Percentiles rank a stretch among this genome's conserved stretches.
Conservation (phyloP, 53 echinoderm and acorn worm genomes). For the Glandiceps talaboti region DNA sequence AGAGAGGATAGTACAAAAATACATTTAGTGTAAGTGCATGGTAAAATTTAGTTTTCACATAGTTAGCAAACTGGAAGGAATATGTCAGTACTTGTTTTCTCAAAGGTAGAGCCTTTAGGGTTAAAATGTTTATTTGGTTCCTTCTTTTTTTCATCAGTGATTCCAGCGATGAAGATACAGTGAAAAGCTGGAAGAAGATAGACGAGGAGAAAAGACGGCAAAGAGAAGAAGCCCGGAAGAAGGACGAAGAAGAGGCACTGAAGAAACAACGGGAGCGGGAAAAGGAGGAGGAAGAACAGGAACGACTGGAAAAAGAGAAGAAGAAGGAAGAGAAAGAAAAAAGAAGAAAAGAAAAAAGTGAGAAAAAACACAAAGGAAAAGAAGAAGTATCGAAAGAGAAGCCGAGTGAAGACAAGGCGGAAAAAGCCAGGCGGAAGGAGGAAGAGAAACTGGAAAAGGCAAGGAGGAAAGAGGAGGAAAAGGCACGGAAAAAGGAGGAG, state of each 20-base stretch:
- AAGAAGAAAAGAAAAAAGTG: neutral
- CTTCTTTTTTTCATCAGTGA: slow-evolving; percentile 18
- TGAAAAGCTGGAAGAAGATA: slow-evolving; percentile 60
- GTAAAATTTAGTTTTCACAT: too few relatives aligned
- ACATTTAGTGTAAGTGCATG: too few relatives aligned
- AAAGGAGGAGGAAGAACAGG: neutral
- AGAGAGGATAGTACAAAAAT: too few relatives aligned
- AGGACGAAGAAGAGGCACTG: slow-evolving; percentile 37
- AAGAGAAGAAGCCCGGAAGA: slow-evolving; percentile 48
- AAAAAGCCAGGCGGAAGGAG: neutral
- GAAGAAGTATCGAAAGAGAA: neutral
- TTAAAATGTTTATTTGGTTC: too few relatives aligned
- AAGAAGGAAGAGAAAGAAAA: neutral
- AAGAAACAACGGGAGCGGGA: neutral
- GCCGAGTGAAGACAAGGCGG: neutral
- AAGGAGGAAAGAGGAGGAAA: neutral
- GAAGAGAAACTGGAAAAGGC: neutral
- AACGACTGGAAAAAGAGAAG: neutral
- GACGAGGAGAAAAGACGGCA: slow-evolving; percentile 55
- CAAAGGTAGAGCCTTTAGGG: too few relatives aligned
- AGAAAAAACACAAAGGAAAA: neutral
- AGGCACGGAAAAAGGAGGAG: neutral
- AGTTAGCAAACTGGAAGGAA: too few relatives aligned
- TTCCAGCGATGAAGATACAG: slow-evolving; percentile 46
- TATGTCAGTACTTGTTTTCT: too few relatives aligned